Percentiles rank a stretch among this genome's conserved stretches.
Evolutionary conservation across 2,113 vertebrate species (phyloP).

Genomic region (Apodemus speciosus): DNA sequence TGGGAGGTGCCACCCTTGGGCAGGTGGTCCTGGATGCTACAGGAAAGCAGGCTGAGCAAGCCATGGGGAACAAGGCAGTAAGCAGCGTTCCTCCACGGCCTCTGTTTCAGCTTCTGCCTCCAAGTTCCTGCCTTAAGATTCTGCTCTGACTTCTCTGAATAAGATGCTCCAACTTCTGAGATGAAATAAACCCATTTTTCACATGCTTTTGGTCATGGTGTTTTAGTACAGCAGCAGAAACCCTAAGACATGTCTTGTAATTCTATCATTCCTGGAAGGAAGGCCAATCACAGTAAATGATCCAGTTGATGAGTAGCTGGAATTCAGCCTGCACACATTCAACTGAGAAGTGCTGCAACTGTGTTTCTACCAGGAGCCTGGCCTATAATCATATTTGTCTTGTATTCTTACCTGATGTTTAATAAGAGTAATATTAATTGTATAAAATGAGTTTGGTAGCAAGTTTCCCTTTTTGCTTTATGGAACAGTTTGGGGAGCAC

Average conservation of each 20-base stretch:
- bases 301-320: not conserved
- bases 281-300: not conserved
- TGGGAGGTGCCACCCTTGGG: not conserved
- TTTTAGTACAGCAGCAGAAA: not conserved
- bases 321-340: not conserved
- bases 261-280: not conserved
- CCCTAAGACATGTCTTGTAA: not conserved
- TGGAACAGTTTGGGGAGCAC: not conserved
- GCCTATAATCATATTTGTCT: not conserved
- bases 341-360: not conserved
- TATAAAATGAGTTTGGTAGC: not conserved
- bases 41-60: not conserved
- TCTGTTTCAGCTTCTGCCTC: not conserved
- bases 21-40: not conserved
- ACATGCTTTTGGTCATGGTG: no score
- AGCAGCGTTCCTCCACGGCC: not conserved
- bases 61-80: not conserved
- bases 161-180: not conserved
- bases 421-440: not conserved
- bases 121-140: not conserved
- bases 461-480: not conserved
- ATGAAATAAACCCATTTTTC: not conserved
- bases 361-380: not conserved
- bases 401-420: no score
- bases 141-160: not conserved